Percentiles rank a stretch among this genome's conserved stretches.
phyloP scores from a whole-genome alignment of 2,113 vertebrate species.

The Odocoileus virginianus region DNA sequence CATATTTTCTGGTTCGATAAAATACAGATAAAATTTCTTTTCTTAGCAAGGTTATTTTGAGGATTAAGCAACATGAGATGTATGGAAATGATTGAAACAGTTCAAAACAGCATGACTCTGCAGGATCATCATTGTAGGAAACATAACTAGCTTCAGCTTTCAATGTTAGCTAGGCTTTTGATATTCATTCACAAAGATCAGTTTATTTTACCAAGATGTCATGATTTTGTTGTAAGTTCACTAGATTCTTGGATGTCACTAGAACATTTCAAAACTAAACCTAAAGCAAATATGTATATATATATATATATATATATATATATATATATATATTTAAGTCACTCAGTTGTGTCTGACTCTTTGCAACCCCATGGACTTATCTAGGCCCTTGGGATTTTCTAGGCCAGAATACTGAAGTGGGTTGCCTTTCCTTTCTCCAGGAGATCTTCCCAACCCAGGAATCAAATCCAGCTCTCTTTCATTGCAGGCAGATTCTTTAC shows the following conservation, averaged over 20 bases:
- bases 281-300: conserved; percentile 1
- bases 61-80: neutral
- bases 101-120: neutral
- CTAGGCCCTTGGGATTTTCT: neutral
- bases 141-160: neutral
- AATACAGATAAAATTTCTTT: neutral
- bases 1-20: neutral
- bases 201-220: neutral
- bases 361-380: neutral
- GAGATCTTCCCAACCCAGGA: neutral
- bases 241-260: neutral
- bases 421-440: neutral
- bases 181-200: neutral
- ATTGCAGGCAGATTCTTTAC: neutral
- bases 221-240: neutral
- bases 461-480: neutral
- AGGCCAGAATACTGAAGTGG: neutral
- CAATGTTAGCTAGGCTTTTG: neutral
- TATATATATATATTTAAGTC: neutral
- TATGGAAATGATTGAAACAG: neutral
- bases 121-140: neutral
- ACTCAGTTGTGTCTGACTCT: neutral
- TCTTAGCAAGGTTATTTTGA: neutral
- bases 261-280: conserved; percentile 19
- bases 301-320: no score